A percentile compares a stretch with the other conserved stretches of the same genome.
phyloP scores from a whole-genome alignment of 2,797 vertebrate genomes.

The Dryobates pubescens region DNA sequence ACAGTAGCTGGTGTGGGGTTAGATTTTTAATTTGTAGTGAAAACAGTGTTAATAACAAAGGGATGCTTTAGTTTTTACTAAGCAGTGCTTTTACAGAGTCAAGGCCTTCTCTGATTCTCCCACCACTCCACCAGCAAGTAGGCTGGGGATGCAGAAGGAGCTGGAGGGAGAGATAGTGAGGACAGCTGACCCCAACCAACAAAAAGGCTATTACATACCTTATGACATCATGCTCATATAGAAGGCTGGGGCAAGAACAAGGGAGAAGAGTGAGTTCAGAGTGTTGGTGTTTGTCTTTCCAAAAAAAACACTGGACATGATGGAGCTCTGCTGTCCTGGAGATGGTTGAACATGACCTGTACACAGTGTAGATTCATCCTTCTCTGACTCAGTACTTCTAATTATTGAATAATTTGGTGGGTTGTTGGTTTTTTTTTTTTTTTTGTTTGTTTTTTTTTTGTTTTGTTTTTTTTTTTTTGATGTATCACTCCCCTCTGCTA shows the following conservation, averaged over 20 bases:
- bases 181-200: not conserved
- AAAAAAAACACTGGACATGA: fast-evolving
- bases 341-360: not conserved
- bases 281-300: fast-evolving
- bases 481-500: not conserved
- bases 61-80: not conserved
- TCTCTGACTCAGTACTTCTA: not conserved
- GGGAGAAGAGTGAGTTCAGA: fast-evolving
- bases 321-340: not conserved
- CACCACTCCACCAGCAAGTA: fast-evolving
- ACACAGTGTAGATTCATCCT: not conserved
- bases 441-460: not conserved
- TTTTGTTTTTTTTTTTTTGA: too few relatives aligned
- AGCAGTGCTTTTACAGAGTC: not conserved
- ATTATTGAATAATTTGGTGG: not conserved
- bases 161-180: fast-evolving
- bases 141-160: too few relatives aligned
- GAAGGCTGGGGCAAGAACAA: not conserved
- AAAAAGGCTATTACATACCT: not conserved
- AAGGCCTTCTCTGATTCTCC: not conserved
- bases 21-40: not conserved
- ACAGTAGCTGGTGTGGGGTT: fast-evolving
- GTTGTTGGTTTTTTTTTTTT: not conserved
- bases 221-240: fast-evolving
- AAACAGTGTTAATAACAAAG: not conserved